Base-by-base conservation (phyloP, 2,113 vertebrate genomes). In the Salvelinus sp. region DNA sequence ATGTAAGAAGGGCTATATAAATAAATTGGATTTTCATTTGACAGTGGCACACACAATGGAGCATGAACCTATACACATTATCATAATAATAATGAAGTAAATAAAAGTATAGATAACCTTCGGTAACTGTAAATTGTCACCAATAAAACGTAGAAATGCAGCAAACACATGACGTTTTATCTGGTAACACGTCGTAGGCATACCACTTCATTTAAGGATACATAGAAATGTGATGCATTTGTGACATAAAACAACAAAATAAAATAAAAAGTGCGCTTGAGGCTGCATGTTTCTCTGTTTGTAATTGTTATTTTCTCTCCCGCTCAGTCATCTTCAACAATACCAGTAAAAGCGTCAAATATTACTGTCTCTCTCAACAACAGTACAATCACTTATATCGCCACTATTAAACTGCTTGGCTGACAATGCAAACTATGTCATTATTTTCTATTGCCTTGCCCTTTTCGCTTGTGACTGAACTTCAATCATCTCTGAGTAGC, bases 351-450 rank as follows among this genome's bases (percentile, higher is more conserved):
- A 64, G 72, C 70, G 30, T 71, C 33, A 58, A 30, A 60, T 60
- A n/a, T 23, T 72, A 63, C 71, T 60, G 60, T 22, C 14, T 62
- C 50, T 68, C 22, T 67, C 57, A 70, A 60, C 54, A 65, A 65
- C 23, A 57, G 69, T 33, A 4, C 38, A 23, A 76, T 76, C 71
- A 58, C 66, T 0, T 22, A 50, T 14, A 30, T 54, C 47, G 18
- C 16, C 68, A 33, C 44, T 64, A 27, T 3, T 44, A 12, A 28
- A 47, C 28, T 16, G 16, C n/a, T 33, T 75, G 27, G 67, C 48
- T n/a, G 27, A 68, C 18, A 66, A 68, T n/a, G 10, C 27, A 25
- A 30, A 65, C 1, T 30, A 18, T 57, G 22, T 4, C 75, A 48
- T 50, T 71, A 23, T 64, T 54, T 44, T 44, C 38, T 44, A 44